These are phyloP conservation scores for Mythimna lalbum DNA, from an alignment of 2,888 invertebrate genomes.

Conservation along the genomic window DNA sequence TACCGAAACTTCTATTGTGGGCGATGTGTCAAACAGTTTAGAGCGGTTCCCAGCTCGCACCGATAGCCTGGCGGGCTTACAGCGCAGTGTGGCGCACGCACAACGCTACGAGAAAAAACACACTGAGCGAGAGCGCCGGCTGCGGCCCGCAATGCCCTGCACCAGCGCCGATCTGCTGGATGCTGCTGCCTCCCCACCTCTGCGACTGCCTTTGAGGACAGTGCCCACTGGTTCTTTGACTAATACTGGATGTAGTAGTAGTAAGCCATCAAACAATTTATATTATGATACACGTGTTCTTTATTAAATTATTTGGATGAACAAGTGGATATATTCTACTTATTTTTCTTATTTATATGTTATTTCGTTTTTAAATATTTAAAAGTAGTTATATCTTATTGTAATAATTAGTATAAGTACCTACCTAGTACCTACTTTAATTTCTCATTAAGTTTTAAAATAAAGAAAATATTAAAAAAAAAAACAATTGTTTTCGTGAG, in stretches of 20 bases:
- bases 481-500: no score
- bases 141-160: constrained; percentile 62
- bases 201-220: constrained; percentile 62
- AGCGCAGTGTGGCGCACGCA: constrained; percentile 73
- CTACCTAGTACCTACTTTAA: not conserved
- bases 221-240: constrained; percentile 49
- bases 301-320: constrained; percentile 59
- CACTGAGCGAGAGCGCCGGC: constrained; percentile 41
- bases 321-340: constrained; percentile 30
- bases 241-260: constrained; percentile 56
- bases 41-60: constrained; percentile 69
- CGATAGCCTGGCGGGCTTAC: no score
- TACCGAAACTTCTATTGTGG: constrained; percentile 79
- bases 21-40: constrained; percentile 74
- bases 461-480: not conserved
- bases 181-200: constrained; percentile 71
- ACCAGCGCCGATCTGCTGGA: constrained; percentile 75
- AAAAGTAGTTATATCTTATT: not conserved
- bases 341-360: constrained; percentile 10
- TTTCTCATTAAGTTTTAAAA: not conserved
- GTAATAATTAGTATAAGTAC: not conserved
- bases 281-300: constrained; percentile 77
- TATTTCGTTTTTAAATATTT: not conserved
- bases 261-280: constrained; percentile 71
- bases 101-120: constrained; percentile 75